Percentiles rank a stretch among this genome's conserved stretches.
Conservation (phyloP, 2,888 invertebrate genomes). For the Brenthis ino region DNA sequence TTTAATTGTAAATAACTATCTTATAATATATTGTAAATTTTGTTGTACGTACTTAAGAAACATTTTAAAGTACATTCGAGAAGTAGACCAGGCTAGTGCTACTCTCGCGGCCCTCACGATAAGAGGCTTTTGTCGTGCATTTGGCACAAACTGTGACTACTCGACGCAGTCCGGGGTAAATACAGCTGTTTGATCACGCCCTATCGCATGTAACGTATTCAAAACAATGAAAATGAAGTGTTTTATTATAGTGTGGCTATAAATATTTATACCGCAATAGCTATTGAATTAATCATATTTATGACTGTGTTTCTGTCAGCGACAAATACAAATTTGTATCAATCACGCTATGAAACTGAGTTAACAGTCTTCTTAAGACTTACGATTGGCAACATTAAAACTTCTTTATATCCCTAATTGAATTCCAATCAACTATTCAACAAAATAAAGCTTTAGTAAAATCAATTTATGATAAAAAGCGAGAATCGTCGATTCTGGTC, state of each 20-base stretch:
- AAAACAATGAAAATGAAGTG: conserved; percentile 1
- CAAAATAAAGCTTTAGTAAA: conserved; percentile 30
- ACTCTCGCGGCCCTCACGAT: conserved; percentile 18
- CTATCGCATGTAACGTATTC: conserved; percentile 7
- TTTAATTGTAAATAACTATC: background rate
- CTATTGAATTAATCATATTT: background rate
- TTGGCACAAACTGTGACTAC: conserved; percentile 33
- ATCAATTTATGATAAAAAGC: conserved; percentile 44
- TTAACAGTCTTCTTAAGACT: background rate
- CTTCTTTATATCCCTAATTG: background rate
- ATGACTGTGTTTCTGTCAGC: background rate
- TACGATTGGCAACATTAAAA: background rate
- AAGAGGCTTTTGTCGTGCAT: conserved; percentile 35
- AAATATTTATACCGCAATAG: conserved; percentile 17
- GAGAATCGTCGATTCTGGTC: conserved; percentile 41
- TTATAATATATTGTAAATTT: too few relatives aligned
- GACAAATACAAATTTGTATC: background rate
- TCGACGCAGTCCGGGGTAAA: conserved; percentile 19
- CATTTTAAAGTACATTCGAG: conserved; percentile 21
- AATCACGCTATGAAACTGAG: background rate
- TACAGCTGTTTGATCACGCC: conserved; percentile 29
- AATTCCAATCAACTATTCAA: conserved; percentile 25
- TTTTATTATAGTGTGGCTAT: conserved; percentile 4
- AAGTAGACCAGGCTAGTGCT: conserved; percentile 35
- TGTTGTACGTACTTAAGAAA: background rate